Evolutionary conservation across 2,888 invertebrate species (phyloP).

Genomic region (Plebejus argus): DNA sequence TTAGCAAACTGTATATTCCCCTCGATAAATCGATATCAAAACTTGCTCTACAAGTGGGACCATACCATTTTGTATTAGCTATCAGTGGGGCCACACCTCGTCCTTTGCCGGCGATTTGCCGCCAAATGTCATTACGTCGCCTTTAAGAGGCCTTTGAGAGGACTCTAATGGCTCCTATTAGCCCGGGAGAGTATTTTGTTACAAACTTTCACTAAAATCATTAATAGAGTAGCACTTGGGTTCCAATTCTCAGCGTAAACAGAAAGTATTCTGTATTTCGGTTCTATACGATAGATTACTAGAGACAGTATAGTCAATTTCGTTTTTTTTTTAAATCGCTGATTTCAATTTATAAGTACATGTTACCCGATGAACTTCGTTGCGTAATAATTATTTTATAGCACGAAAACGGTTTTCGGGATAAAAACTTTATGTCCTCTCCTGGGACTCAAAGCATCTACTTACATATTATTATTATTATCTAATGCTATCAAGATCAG

Average conservation of each 20-base stretch:
- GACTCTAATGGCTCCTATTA: slow-evolving; percentile 38
- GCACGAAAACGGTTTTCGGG: too few relatives aligned
- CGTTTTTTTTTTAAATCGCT: too few relatives aligned
- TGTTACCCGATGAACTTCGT: too few relatives aligned
- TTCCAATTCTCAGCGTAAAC: background rate
- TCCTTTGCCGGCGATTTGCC: slow-evolving; percentile 44
- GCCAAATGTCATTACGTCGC: slow-evolving; percentile 44
- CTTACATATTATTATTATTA: too few relatives aligned
- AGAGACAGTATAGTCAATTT: too few relatives aligned
- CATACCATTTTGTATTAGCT: background rate
- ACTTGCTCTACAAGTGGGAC: background rate
- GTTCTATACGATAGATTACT: too few relatives aligned
- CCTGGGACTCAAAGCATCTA: too few relatives aligned
- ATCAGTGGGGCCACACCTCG: background rate
- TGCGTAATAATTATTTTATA: too few relatives aligned
- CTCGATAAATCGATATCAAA: background rate
- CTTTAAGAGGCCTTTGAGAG: slow-evolving; percentile 42
- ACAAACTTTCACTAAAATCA: slow-evolving; percentile 7
- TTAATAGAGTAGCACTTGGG: background rate
- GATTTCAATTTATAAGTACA: too few relatives aligned
- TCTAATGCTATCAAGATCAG: too few relatives aligned
- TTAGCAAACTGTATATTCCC: background rate
- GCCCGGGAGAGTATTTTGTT: slow-evolving; percentile 10
- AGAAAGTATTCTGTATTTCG: background rate
- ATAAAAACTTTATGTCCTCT: too few relatives aligned